Evolutionary conservation across 2,888 invertebrate species (phyloP).

Genomic region (Dendrolimus houi): DNA sequence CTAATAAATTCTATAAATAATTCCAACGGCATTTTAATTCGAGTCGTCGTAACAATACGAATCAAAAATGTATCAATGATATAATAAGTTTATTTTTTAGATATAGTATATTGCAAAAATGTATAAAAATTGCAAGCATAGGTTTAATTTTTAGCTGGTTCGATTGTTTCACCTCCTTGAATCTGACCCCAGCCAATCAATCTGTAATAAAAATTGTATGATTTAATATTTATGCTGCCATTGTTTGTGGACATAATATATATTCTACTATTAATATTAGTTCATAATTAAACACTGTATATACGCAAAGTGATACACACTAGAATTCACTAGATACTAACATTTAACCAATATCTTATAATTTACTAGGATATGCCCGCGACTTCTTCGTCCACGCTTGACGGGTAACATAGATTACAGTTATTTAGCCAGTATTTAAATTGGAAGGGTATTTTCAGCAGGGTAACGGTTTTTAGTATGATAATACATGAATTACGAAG

Average conservation of each 20-base stretch:
- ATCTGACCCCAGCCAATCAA: slow-evolving; percentile 99
- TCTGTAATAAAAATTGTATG: slow-evolving; percentile 64
- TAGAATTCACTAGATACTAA: slow-evolving; percentile 1
- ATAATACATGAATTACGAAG: too few species aligned
- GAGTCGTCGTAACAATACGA: too few species aligned
- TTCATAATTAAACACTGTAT: slow-evolving; percentile 4
- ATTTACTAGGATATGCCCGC: too few species aligned
- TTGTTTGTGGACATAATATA: neutral
- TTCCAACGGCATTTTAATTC: too few species aligned
- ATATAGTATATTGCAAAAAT: slow-evolving; percentile 16
- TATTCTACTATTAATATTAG: slow-evolving; percentile 4
- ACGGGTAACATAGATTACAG: too few species aligned
- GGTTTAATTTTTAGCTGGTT: slow-evolving; percentile 80
- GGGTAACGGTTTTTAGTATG: too few species aligned
- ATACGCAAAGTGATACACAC: neutral
- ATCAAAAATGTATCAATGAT: slow-evolving; percentile 10
- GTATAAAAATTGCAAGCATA: slow-evolving; percentile 52
- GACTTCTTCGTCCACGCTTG: too few species aligned
- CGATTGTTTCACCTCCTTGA: slow-evolving; percentile 96
- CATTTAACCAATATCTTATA: too few species aligned
- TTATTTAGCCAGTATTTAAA: too few species aligned
- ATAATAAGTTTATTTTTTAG: slow-evolving; percentile 6
- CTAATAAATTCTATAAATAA: too few species aligned
- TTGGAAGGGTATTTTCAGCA: too few species aligned
- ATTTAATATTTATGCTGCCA: neutral